A percentile compares a stretch with the other conserved stretches of the same genome.
Conservation (phyloP, 2,113 vertebrate species). For the Bubo blakistoni region DNA sequence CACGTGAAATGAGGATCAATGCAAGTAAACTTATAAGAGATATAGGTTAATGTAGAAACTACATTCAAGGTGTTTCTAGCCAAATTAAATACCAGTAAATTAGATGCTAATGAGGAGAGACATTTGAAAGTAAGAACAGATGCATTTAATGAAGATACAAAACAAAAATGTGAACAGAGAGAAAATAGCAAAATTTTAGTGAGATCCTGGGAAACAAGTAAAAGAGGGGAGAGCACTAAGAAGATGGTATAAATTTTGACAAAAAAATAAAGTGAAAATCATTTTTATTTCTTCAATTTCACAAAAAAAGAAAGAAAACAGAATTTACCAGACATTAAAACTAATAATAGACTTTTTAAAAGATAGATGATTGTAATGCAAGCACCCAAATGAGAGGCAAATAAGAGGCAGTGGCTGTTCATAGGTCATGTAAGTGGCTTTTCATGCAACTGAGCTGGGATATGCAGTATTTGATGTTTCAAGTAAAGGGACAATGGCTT, state of each 20-base stretch:
- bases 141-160: neutral
- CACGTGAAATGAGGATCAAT: neutral
- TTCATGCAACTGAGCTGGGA: neutral
- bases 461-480: neutral
- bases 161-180: neutral
- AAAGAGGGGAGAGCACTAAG: neutral
- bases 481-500: neutral
- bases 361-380: neutral
- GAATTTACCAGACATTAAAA: neutral
- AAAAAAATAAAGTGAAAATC: neutral
- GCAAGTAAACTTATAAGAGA: neutral
- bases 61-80: neutral
- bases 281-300: neutral
- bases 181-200: neutral
- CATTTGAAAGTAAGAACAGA: neutral
- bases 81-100: neutral
- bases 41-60: neutral
- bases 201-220: neutral
- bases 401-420: neutral
- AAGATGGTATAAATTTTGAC: neutral
- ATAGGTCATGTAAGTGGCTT: neutral
- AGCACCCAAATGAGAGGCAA: neutral
- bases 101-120: neutral
- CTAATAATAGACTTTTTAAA: neutral
- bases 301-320: neutral